phyloP scores from a whole-genome alignment of 2,113 vertebrate genomes.

The Columbina picui region DNA sequence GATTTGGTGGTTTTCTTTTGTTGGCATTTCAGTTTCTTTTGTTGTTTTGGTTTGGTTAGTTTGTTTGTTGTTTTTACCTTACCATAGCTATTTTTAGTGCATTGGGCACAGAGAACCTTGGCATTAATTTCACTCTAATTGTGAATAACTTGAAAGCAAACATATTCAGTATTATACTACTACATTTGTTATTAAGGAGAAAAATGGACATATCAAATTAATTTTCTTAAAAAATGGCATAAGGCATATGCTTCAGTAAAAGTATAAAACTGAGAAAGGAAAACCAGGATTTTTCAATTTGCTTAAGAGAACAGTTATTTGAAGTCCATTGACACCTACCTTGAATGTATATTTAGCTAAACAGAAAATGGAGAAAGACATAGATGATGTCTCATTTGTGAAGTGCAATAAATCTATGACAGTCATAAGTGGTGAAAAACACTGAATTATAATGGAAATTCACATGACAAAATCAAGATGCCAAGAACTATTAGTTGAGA shows the following conservation, averaged over 20 bases:
- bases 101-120: background rate
- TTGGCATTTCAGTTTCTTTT: background rate
- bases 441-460: background rate
- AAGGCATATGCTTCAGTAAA: background rate
- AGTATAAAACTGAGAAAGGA: background rate
- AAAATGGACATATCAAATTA: background rate
- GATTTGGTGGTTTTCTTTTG: background rate
- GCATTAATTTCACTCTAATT: background rate
- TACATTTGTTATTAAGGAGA: background rate
- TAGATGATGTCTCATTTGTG: background rate
- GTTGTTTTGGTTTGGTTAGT: background rate
- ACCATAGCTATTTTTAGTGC: background rate
- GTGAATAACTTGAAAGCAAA: background rate
- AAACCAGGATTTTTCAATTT: background rate
- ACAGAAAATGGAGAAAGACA: background rate
- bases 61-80: no score
- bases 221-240: background rate
- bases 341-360: background rate
- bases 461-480: background rate
- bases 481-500: background rate
- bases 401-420: background rate
- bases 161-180: background rate
- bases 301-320: background rate
- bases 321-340: background rate
- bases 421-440: background rate